phyloP scores from a whole-genome alignment of 2,888 invertebrate species.

The Leptodirus hochenwartii region DNA sequence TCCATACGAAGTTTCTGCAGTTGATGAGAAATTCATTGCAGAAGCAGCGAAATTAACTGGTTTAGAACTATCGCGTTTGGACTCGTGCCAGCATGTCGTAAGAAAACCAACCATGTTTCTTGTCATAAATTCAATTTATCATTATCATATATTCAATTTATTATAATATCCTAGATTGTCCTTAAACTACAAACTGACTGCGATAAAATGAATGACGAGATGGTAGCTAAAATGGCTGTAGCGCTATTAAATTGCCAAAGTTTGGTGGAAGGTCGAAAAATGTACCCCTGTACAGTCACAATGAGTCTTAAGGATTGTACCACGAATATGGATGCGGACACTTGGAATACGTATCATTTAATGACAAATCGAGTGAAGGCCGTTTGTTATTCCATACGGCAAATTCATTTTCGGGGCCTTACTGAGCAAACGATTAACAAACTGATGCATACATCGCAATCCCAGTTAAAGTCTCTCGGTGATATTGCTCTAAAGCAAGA shows the following conservation, averaged over 20 bases:
- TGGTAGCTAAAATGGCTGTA: slow-evolving; percentile 45
- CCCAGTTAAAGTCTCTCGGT: slow-evolving; percentile 21
- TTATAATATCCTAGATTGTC: slow-evolving; percentile 30
- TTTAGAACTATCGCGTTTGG: slow-evolving; percentile 34
- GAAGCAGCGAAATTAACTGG: slow-evolving; percentile 39
- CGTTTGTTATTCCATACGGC: slow-evolving; percentile 44
- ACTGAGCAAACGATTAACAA: slow-evolving; percentile 44
- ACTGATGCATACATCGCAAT: slow-evolving; percentile 31
- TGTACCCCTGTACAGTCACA: slow-evolving; percentile 37
- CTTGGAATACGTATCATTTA: slow-evolving; percentile 51
- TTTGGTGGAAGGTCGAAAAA: slow-evolving; percentile 36
- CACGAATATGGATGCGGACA: slow-evolving; percentile 41
- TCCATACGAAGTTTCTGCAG: slow-evolving; percentile 33
- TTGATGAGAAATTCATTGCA: slow-evolving; percentile 42
- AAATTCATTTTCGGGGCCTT: slow-evolving; percentile 42
- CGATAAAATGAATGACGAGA: slow-evolving; percentile 40
- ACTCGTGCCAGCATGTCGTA: slow-evolving; percentile 43
- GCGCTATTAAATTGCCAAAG: slow-evolving; percentile 50
- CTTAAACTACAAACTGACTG: slow-evolving; percentile 39
- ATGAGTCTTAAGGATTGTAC: slow-evolving; percentile 49
- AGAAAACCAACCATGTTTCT: too few relatives aligned
- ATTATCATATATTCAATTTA: slow-evolving; percentile 4
- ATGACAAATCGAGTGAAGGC: slow-evolving; percentile 46
- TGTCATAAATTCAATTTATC: background rate
- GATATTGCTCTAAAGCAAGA: slow-evolving; percentile 21